Base-by-base conservation (phyloP, 2,113 vertebrate genomes). In the Cynocephalus volans region DNA sequence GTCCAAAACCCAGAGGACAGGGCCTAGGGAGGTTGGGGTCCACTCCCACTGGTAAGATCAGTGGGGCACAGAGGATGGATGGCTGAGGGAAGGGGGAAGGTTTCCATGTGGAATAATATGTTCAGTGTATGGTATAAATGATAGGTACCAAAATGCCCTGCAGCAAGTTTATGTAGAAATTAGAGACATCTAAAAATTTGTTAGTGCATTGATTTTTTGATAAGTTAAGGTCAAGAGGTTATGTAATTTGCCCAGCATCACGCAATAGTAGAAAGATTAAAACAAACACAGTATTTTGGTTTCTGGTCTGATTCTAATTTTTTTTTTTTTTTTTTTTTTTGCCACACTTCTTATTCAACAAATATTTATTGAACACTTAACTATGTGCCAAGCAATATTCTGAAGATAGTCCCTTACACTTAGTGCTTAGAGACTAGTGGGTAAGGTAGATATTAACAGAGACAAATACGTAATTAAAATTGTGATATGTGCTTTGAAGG, bases 141-240 rank as follows among this genome's bases (percentile, higher is more conserved):
- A 62, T 67, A 79, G 33, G 8, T 72, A 60, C 64, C 28, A 89
- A 79, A 91, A 76, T 96, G 56, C 45, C 48, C 83, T 54, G 17
- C 24, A 80, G 50, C 48, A 45, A 85, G n/a, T 14, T 41, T 95
- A 3, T 54, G 21, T 90, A 94, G 65, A 93, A 91, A 67, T 76
- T 45, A 88, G n/a, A 95, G 41, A 72, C 13, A 9, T 75, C n/a
- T 88, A n/a, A 93, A 88, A 75, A 75, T 65, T 82, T 97, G 15
- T 73, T 79, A 77, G 17, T 87, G n/a, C 45, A 41, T 69, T 83
- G 23, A 4, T 21, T 94, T 93, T 92, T 96, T 86, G 6, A 36
- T 41, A 19, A 85, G 79, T 8, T 89, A 48, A 67, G 73, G 10
- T n/a, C n/a, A 72, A 82, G 93, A 84, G 76, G 84, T 48, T 77